Conservation (phyloP, 1,140 invertebrate species). For the Sitophilus oryzae region DNA sequence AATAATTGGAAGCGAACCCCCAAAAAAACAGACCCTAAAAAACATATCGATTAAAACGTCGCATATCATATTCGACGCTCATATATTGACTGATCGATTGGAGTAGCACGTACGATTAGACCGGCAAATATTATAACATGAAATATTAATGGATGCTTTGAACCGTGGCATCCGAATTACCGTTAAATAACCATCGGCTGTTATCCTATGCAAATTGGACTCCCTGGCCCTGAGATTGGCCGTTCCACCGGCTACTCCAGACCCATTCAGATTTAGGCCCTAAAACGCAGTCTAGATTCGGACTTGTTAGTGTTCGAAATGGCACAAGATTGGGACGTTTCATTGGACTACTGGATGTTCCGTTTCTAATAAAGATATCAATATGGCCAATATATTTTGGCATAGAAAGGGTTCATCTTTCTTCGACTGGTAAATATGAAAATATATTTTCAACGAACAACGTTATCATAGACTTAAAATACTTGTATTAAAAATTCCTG, state of each 20-base stretch:
- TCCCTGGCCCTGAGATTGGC: not conserved
- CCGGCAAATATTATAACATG: conserved; percentile 30
- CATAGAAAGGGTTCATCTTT: too few relatives aligned
- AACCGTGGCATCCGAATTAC: conserved; percentile 10
- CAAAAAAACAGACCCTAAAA: not conserved
- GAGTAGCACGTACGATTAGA: not conserved
- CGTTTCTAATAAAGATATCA: too few relatives aligned
- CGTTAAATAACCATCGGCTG: conserved; percentile 33
- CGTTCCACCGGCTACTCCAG: not conserved
- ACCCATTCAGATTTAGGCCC: not conserved
- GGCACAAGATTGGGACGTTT: not conserved
- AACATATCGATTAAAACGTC: not conserved
- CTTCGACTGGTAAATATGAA: too few relatives aligned
- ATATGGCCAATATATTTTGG: too few relatives aligned
- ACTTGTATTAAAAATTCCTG: too few relatives aligned
- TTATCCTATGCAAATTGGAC: conserved; percentile 38
- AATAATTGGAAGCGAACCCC: too few relatives aligned
- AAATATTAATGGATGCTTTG: conserved; percentile 37
- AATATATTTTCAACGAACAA: too few relatives aligned
- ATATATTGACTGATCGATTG: conserved; percentile 1
- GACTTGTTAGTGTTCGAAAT: not conserved
- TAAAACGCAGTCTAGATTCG: not conserved
- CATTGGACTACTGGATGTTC: too few relatives aligned
- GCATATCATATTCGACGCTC: not conserved
- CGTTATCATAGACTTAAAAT: too few relatives aligned